These are phyloP conservation scores for Pitta sordida DNA, from an alignment of 2,113 vertebrate species.

Conservation along the genomic window DNA sequence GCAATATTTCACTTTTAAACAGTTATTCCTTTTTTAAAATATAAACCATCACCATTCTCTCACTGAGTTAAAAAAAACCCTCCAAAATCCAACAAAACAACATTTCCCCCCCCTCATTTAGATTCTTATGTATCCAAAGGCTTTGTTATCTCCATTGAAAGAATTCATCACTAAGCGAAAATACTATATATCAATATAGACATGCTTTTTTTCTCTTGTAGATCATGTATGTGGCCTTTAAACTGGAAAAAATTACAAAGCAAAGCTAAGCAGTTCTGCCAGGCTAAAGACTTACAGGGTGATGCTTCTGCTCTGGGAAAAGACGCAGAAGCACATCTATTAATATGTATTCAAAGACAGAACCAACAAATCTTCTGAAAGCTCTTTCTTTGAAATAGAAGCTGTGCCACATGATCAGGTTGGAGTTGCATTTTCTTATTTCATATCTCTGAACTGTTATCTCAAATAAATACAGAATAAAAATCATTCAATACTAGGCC, in stretches of 20 bases:
- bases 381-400: background rate
- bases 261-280: background rate
- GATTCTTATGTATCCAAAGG: background rate
- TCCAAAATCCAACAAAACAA: background rate
- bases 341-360: background rate
- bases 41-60: background rate
- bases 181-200: background rate
- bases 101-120: background rate
- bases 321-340: background rate
- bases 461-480: background rate
- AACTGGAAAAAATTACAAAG: background rate
- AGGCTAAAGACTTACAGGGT: background rate
- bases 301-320: background rate
- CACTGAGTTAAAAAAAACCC: background rate
- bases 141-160: background rate
- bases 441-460: background rate
- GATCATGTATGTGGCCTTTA: background rate
- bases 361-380: background rate
- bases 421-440: background rate
- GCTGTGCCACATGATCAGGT: background rate
- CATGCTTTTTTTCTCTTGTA: background rate
- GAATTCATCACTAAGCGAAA: background rate
- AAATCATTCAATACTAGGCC: background rate
- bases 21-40: background rate
- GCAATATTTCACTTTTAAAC: background rate